Base-by-base conservation (phyloP, 2,113 vertebrate genomes). In the Blennius ocellaris region DNA sequence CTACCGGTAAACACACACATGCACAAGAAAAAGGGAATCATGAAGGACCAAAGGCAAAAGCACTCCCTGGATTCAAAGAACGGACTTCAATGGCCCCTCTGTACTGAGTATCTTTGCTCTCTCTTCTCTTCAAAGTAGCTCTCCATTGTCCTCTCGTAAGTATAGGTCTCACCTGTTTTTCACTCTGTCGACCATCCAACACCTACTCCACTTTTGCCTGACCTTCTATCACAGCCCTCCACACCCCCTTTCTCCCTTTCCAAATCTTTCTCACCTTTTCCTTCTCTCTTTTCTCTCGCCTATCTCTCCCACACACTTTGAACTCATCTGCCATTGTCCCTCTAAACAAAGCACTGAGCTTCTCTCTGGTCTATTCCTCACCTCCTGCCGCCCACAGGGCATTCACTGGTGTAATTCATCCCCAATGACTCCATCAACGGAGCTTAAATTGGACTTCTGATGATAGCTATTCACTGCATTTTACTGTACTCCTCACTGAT, bases 81-180 rank as follows among this genome's bases (percentile, higher is more conserved):
- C 54, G 72, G 53, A 73, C 78, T 84, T 86, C 61, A 83, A 40
- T 51, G 38, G 14, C n/a, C 39, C 43, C 51, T 63, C 7, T 48
- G 43, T 62, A 45, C 17, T 45, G 50, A 67, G 17, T 60, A 73
- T 60, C 41, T 67, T 73, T 65, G 66, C 53, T 48, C 67, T 64
- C 36, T 43, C 43, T 52, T 72, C 50, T 75, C 40, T 72, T 43
- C 55, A 83, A 73, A 84, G 76, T 54, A 64, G 51, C 77, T 86
- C 73, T 81, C 57, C 64, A 59, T 64, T 80, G 68, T 76, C 66
- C 73, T 69, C 70, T 61, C 3, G 5, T 74, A 78, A 83, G 55
- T 73, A 53, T 56, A 70, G 53, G 60, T 83, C 66, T 83, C 52
- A 82, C 68, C 68, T 84, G 69, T 69, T 80, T 86, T 72, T 80